These are phyloP conservation scores for Centrocercus urophasianus DNA, from an alignment of 2,113 vertebrate genomes.

Conservation along the genomic window DNA sequence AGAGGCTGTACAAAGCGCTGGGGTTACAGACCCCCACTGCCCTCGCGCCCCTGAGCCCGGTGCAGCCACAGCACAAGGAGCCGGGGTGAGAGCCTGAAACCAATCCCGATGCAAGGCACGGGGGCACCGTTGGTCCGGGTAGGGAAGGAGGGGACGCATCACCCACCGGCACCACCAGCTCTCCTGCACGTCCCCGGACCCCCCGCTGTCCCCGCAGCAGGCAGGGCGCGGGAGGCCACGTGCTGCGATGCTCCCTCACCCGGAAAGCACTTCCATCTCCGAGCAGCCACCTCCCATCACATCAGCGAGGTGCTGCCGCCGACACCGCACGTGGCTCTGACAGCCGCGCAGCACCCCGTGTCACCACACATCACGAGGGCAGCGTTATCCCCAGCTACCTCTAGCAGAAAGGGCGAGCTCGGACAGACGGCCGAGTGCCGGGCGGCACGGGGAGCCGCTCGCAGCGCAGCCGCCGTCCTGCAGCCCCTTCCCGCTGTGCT, in stretches of 20 bases:
- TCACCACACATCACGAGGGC: background rate
- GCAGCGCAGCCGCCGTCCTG: background rate
- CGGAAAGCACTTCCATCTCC: background rate
- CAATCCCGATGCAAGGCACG: rapidly evolving
- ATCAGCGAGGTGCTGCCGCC: background rate
- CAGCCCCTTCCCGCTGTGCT: background rate
- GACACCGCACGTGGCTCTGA: background rate
- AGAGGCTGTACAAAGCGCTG: background rate
- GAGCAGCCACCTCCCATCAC: background rate
- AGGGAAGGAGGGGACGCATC: background rate
- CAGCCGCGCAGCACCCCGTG: background rate
- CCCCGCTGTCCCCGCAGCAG: background rate
- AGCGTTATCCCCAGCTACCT: background rate
- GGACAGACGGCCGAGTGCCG: rapidly evolving
- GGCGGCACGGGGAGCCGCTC: rapidly evolving
- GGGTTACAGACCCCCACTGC: background rate
- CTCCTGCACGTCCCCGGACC: background rate
- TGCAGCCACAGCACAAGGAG: background rate
- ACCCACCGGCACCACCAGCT: background rate
- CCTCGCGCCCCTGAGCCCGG: rapidly evolving
- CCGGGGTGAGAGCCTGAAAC: rapidly evolving
- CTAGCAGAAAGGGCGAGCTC: rapidly evolving
- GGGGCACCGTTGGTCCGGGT: background rate
- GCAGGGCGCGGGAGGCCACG: background rate
- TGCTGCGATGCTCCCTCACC: background rate